A percentile compares a stretch with the other conserved stretches of the same genome.
phyloP scores from a whole-genome alignment of 2,797 vertebrate species.

The Gymnothorax javanicus region DNA sequence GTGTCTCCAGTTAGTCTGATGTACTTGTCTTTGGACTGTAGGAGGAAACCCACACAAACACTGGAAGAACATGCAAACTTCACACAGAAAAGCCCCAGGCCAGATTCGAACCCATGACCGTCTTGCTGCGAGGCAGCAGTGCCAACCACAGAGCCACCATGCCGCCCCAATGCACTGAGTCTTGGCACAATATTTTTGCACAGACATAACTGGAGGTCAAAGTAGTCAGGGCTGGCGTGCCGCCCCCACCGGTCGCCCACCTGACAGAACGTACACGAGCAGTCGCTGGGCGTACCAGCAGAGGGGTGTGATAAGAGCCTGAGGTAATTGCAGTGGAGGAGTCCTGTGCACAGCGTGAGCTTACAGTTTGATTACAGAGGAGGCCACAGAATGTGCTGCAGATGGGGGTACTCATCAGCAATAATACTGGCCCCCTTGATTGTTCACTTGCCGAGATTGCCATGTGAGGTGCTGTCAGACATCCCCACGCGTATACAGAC shows the following conservation, averaged over 20 bases:
- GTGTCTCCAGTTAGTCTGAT: no score
- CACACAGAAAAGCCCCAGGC: no score
- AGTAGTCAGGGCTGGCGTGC: neutral
- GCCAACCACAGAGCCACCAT: no score
- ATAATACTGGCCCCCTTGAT: slow-evolving; percentile 23
- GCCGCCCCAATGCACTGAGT: neutral
- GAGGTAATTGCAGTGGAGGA: slow-evolving; percentile 10
- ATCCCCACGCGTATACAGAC: neutral
- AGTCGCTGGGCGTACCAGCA: neutral
- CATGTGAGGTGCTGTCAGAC: slow-evolving; percentile 13
- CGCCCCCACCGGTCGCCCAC: neutral
- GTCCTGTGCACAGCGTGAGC: slow-evolving; percentile 24
- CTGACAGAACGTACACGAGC: neutral
- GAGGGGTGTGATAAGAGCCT: neutral
- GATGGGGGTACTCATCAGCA: slow-evolving; percentile 24
- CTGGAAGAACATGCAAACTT: no score
- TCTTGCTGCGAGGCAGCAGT: no score
- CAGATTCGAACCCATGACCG: no score
- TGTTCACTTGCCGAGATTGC: neutral
- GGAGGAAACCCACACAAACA: no score
- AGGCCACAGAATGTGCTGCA: slow-evolving; percentile 7
- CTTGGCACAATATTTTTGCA: neutral
- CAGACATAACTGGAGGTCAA: neutral
- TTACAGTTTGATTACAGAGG: slow-evolving; percentile 35
- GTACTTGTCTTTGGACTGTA: no score